These are phyloP conservation scores for Actinia equina DNA, from an alignment of 64 coral and sea anemone species.

Conservation along the genomic window DNA sequence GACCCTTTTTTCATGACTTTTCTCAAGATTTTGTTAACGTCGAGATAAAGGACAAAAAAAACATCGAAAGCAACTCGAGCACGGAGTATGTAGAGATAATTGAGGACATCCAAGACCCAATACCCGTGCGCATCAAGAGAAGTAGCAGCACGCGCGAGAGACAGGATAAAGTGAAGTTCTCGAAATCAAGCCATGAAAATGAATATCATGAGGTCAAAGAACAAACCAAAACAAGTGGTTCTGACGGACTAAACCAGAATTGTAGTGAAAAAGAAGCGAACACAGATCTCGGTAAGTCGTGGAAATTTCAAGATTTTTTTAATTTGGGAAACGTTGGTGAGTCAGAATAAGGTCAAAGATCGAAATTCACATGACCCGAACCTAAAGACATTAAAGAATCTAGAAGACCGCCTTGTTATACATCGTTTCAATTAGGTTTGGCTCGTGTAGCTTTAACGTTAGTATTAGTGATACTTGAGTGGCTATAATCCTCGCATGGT, in stretches of 20 bases:
- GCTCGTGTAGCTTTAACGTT: no score
- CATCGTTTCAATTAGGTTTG: no score
- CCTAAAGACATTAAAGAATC: no score
- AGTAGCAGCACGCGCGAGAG: not conserved
- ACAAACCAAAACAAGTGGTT: not conserved
- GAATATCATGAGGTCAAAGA: not conserved
- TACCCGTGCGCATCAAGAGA: not conserved
- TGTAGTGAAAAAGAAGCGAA: not conserved
- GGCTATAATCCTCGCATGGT: no score
- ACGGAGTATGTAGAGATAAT: constrained; percentile 9
- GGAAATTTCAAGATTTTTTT: not conserved
- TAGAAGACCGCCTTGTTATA: no score
- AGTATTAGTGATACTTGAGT: no score
- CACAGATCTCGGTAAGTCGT: not conserved
- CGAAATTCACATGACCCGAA: no score
- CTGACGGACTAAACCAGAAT: not conserved
- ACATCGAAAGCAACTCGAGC: not conserved
- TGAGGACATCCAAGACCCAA: not conserved
- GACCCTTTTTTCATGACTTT: not conserved
- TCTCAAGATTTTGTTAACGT: constrained; percentile 4
- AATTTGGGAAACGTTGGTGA: no score
- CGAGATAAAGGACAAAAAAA: not conserved
- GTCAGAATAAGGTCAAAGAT: no score
- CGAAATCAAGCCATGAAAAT: not conserved
- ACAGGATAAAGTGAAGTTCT: constrained; percentile 9